These are phyloP conservation scores for Myioborus melanocephalus DNA, from an alignment of 2,797 vertebrate genomes.

Conservation along the genomic window DNA sequence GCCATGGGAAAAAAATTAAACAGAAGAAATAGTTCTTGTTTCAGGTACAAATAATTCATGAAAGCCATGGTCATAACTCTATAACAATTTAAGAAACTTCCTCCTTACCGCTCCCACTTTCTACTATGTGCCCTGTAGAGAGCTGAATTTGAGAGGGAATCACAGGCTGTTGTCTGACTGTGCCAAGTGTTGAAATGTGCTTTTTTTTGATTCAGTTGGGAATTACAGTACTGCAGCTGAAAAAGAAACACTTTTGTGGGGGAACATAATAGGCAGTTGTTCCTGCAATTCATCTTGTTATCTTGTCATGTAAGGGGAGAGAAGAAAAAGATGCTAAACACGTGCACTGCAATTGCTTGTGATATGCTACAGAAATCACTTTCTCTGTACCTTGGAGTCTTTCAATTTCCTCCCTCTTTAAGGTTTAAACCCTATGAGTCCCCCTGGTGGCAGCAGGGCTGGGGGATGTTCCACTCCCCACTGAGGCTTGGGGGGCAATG, in stretches of 20 bases:
- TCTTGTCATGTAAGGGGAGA: background rate
- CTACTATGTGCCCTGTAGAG: background rate
- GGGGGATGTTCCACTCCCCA: background rate
- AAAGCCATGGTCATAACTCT: background rate
- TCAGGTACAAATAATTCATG: background rate
- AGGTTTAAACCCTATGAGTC: conserved; percentile 12
- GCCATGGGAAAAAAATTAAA: background rate
- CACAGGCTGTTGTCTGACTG: background rate
- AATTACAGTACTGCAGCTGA: background rate
- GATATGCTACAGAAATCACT: background rate
- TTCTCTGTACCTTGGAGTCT: background rate
- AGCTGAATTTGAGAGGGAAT: background rate
- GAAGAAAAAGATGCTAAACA: background rate
- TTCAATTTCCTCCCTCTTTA: background rate
- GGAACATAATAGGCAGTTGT: background rate
- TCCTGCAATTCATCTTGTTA: background rate
- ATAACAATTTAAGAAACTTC: background rate
- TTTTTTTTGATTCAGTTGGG: background rate
- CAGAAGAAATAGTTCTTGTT: background rate
- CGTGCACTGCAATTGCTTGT: background rate
- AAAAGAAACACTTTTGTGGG: background rate
- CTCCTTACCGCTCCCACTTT: background rate
- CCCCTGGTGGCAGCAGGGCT: conserved; percentile 61
- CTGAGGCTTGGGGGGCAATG: background rate
- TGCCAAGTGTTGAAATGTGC: background rate